Evolutionary conservation across 2,888 invertebrate genomes (phyloP).

Genomic region (Kuschelorhynchus macadamiae): DNA sequence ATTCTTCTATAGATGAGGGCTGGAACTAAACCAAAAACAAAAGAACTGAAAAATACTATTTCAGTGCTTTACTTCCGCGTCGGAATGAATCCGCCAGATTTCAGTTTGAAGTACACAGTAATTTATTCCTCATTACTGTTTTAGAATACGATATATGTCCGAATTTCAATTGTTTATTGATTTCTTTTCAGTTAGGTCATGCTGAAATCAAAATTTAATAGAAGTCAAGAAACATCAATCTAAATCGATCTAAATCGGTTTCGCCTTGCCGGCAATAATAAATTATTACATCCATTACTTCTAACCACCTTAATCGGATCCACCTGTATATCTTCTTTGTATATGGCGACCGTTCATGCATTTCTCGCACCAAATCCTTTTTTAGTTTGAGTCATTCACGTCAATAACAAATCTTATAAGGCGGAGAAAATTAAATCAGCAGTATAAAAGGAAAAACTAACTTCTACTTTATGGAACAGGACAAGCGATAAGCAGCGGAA

Average conservation of each 20-base stretch:
- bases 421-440: constrained; percentile 20
- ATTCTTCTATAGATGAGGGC: too few species aligned
- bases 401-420: background rate
- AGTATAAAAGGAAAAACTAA: constrained; percentile 21
- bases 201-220: too few species aligned
- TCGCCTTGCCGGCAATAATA: constrained; percentile 1
- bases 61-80: too few species aligned
- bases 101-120: too few species aligned
- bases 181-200: too few species aligned
- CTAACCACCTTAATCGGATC: constrained; percentile 19
- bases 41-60: too few species aligned
- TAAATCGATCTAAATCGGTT: background rate
- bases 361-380: constrained; percentile 20
- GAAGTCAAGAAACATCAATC: background rate
- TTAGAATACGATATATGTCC: too few species aligned
- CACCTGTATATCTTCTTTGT: constrained; percentile 6
- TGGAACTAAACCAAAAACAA: too few species aligned
- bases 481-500: constrained; percentile 15
- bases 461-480: constrained; percentile 12
- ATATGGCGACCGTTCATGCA: constrained; percentile 11
- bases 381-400: constrained; percentile 20
- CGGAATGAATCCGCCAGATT: too few species aligned
- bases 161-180: too few species aligned
- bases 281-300: constrained; percentile 30
- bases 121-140: too few species aligned